phyloP scores from a whole-genome alignment of 2,888 invertebrate species.

The Labia minor region DNA sequence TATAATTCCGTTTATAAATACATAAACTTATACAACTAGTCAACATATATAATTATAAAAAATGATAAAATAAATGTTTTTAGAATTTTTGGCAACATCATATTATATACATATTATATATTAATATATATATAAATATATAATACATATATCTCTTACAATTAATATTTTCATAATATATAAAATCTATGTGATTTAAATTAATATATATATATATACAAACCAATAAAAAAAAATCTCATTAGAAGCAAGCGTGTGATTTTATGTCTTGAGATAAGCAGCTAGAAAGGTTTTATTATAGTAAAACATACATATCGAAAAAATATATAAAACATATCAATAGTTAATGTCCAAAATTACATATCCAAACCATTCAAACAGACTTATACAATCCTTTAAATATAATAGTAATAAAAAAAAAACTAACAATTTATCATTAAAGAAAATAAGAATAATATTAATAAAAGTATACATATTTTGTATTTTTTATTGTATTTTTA shows the following conservation, averaged over 20 bases:
- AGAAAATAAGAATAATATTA: too few relatives aligned
- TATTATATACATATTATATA: not conserved
- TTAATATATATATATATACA: not conserved
- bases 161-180: conserved; percentile 6
- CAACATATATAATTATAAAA: not conserved
- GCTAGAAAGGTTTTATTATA: not conserved
- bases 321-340: not conserved
- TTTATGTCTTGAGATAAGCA: not conserved
- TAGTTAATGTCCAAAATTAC: not conserved
- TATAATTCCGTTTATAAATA: conserved; percentile 1
- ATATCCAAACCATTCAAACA: too few relatives aligned
- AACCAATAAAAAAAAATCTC: too few relatives aligned
- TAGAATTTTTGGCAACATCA: conserved; percentile 5
- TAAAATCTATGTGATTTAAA: conserved; percentile 6
- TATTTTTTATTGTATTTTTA: too few relatives aligned
- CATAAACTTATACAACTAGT: not conserved
- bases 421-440: too few relatives aligned
- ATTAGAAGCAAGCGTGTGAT: not conserved
- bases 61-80: not conserved
- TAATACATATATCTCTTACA: not conserved
- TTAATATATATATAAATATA: too few relatives aligned
- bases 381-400: too few relatives aligned
- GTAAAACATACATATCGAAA: too few relatives aligned
- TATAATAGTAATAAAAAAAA: too few relatives aligned
- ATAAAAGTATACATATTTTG: too few relatives aligned